Evolutionary conservation across 1,140 invertebrate genomes (phyloP).

Genomic region (Zaprionus tsacasi): DNA sequence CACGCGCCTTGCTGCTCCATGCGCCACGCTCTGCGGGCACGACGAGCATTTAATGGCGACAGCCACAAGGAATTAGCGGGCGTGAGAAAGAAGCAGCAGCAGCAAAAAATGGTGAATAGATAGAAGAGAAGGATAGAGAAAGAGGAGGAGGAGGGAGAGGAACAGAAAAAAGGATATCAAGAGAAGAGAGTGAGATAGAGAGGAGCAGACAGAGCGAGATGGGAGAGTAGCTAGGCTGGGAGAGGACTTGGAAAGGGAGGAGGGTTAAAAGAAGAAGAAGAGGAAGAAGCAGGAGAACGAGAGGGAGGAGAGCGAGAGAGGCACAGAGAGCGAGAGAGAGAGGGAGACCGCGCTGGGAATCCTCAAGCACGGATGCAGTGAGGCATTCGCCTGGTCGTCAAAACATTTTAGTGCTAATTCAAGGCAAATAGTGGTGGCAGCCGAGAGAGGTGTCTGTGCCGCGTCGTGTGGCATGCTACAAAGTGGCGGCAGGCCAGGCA

Average conservation of each 20-base stretch:
- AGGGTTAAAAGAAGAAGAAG: neutral
- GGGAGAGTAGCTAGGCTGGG: neutral
- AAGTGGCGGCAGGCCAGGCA: conserved; percentile 9
- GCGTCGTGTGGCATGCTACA: conserved; percentile 23
- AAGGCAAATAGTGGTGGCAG: conserved; percentile 35
- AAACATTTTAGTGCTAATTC: conserved; percentile 56
- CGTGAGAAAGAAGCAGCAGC: neutral
- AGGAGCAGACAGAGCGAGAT: neutral
- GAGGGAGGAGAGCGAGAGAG: neutral
- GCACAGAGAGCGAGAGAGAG: neutral
- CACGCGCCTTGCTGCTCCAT: neutral
- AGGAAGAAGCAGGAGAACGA: neutral
- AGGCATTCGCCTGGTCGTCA: conserved; percentile 31
- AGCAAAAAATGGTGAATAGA: neutral
- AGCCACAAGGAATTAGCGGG: conserved; percentile 47
- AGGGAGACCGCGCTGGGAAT: neutral
- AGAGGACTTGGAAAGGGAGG: neutral
- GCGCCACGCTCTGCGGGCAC: conserved; percentile 31
- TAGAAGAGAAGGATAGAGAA: neutral
- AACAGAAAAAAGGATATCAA: neutral
- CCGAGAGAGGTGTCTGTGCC: neutral
- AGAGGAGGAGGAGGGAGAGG: neutral
- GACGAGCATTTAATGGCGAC: conserved; percentile 75
- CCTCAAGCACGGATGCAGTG: conserved; percentile 21
- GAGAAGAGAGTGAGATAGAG: neutral